Base-by-base conservation (phyloP, 2,888 invertebrate genomes). In the Andrena haemorrhoa region DNA sequence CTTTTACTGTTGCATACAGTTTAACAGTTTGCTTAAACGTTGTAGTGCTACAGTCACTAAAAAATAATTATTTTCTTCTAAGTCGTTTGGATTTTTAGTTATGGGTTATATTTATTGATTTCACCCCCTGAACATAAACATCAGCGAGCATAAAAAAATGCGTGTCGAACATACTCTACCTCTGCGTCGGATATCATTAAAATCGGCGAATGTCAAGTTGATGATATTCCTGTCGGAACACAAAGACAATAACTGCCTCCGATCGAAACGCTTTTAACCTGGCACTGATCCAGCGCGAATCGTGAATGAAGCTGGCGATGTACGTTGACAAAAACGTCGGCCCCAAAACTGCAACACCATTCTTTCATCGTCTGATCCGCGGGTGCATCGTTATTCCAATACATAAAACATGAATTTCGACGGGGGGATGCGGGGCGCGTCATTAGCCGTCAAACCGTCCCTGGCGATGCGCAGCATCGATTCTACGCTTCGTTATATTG, bases 401-500 rank as follows among this genome's bases (percentile, higher is more conserved):
- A 65, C 70, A 79, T 79, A 79, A 79, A 78, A 79, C 79, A 79
- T 79, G 79, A 78, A 79, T 79, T 78, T 79, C 78, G 51, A 70
- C 70, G 33, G 53, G 49, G 31, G 26, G 23, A 41, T 10, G 51
- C 23, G 23, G 35, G 23, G 51, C 31, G 79, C 70, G 60, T 79
- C 78, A 78, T 79, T 79, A 79, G 79, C 51, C 70, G 77, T 33
- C 68, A 4, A 64, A 33, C 53, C 61, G 10, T 51, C 53, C 35
- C 12, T 23, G 12, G 29, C 1, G 2, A n/a, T 29, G 35, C 41
- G 41, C 33, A 23, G 75, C 60, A 74, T 74, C 76, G 74, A 65
- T 66, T 20, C 51, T 16, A 10, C 63, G 10, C 63, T 79, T 41
- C 79, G 79, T 79, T 80, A 80, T 41, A 41, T 72, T 72, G 49